Evolutionary conservation across 2,113 vertebrate species (phyloP).

Genomic region (Catharus fuscescens): DNA sequence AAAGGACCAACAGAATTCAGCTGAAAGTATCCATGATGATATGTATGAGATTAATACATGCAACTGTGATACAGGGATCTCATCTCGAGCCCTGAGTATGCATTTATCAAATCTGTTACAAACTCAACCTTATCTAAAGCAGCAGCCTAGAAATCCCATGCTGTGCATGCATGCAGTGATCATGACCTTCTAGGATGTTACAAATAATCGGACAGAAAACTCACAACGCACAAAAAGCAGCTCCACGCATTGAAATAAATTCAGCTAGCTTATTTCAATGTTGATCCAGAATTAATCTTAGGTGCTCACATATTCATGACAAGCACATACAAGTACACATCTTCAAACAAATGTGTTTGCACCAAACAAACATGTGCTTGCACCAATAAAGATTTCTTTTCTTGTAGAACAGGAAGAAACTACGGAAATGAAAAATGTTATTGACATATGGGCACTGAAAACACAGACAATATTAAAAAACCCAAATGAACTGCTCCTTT

Average conservation of each 20-base stretch:
- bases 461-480: not conserved
- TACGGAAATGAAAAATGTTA: not conserved
- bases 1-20: not conserved
- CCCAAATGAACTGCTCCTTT: not conserved
- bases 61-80: not conserved
- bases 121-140: not conserved
- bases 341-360: not conserved
- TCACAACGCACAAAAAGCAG: conserved; percentile 16
- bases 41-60: not conserved
- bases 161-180: not conserved
- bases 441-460: not conserved
- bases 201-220: conserved; percentile 9
- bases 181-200: not conserved
- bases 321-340: not conserved
- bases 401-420: not conserved
- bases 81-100: not conserved
- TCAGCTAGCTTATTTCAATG: conserved; percentile 46
- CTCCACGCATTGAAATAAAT: conserved; percentile 54
- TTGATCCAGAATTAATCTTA: conserved; percentile 35
- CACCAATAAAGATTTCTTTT: not conserved
- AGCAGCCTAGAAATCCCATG: not conserved
- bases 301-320: not conserved
- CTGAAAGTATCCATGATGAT: not conserved
- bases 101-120: not conserved
- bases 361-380: not conserved